Evolutionary conservation across 1,140 invertebrate species (phyloP).

Genomic region (Macrostomum lignano): DNA sequence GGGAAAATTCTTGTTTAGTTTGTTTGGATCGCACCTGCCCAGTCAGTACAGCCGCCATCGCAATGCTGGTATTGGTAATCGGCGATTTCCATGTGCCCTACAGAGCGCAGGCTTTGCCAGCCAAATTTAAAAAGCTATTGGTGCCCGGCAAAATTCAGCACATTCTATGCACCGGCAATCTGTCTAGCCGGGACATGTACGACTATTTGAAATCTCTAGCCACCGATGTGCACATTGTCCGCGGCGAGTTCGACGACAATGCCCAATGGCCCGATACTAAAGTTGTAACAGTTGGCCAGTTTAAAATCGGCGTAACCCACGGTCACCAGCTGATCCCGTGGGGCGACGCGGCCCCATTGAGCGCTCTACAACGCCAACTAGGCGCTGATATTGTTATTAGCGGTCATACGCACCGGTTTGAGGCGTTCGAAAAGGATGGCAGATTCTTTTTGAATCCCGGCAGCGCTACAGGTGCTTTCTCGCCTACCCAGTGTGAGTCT

Average conservation of each 20-base stretch:
- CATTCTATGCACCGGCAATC: conserved; percentile 77
- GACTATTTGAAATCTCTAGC: conserved; percentile 91
- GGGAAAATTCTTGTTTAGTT: no score
- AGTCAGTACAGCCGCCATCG: no score
- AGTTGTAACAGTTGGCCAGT: conserved; percentile 87
- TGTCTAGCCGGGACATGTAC: conserved; percentile 85
- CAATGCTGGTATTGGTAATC: conserved; percentile 3
- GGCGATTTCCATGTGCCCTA: conserved; percentile 6
- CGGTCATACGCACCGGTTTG: conserved; percentile 91
- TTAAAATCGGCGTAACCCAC: conserved; percentile 81
- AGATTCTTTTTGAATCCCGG: conserved; percentile 98
- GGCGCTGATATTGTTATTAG: conserved; percentile 96
- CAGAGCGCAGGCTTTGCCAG: conserved; percentile 1
- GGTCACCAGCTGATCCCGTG: conserved; percentile 83
- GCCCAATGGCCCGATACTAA: conserved; percentile 88
- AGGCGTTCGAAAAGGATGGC: conserved; percentile 88
- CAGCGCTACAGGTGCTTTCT: conserved; percentile 86
- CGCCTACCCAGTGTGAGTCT: conserved; percentile 49
- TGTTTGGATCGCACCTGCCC: no score
- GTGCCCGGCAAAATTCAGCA: conserved; percentile 78
- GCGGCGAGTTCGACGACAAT: conserved; percentile 93
- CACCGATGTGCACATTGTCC: conserved; percentile 87
- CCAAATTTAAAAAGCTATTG: conserved; percentile 41
- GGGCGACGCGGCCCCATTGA: conserved; percentile 69
- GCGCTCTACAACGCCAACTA: conserved; percentile 69